A percentile compares a stretch with the other conserved stretches of the same genome.
These are phyloP conservation scores for Acropora tenuis DNA, from an alignment of 64 coral and sea anemone species.

Conservation along the genomic window DNA sequence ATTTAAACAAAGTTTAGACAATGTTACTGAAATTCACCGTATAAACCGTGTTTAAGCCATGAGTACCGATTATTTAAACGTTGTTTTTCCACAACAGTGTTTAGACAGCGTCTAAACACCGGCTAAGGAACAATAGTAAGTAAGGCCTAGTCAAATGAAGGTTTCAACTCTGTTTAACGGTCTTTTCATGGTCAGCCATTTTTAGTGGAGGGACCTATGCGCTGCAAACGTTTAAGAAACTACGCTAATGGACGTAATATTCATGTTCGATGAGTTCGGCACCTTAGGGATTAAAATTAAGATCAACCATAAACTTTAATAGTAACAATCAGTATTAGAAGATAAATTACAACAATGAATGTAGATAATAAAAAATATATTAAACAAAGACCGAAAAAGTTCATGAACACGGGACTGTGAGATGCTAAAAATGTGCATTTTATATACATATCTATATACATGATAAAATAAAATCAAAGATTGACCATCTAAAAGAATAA, in stretches of 20 bases:
- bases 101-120: neutral
- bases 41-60: conserved; percentile 10
- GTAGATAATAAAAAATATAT: too few relatives aligned
- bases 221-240: conserved; percentile 7
- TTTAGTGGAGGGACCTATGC: neutral
- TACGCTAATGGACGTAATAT: neutral
- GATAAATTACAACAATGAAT: too few relatives aligned
- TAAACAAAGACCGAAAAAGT: too few relatives aligned
- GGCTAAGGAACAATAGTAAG: conserved; percentile 8
- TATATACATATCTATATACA: too few relatives aligned
- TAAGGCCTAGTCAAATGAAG: neutral
- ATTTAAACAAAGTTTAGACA: conserved; percentile 2
- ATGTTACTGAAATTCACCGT: neutral
- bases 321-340: too few relatives aligned
- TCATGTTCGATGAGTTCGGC: neutral
- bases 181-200: conserved; percentile 1
- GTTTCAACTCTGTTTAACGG: neutral
- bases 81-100: neutral
- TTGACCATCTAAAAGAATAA: too few relatives aligned
- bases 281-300: too few relatives aligned
- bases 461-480: too few relatives aligned
- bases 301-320: too few relatives aligned
- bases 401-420: too few relatives aligned
- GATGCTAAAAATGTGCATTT: too few relatives aligned
- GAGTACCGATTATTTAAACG: conserved; percentile 11